A percentile compares a stretch with the other conserved stretches of the same genome.
Evolutionary conservation across 2,888 invertebrate species (phyloP).

Genomic region (Palloptera scutellata): DNA sequence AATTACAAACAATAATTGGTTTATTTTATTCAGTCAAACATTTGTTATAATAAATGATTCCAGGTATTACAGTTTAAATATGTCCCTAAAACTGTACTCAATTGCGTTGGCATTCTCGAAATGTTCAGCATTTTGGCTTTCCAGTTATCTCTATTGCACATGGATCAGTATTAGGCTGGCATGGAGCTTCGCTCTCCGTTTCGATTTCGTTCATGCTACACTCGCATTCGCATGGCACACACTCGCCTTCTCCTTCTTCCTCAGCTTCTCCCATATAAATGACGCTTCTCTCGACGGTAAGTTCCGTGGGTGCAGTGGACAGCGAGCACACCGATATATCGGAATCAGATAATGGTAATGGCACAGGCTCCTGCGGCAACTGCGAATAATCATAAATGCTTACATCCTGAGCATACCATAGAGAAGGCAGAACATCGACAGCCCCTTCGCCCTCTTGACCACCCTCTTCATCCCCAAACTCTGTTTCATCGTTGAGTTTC

Average conservation of each 20-base stretch:
- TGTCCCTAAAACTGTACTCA: too few relatives aligned
- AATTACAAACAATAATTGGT: too few relatives aligned
- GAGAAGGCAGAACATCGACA: conserved; percentile 60
- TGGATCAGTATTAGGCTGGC: conserved; percentile 44
- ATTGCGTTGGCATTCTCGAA: too few relatives aligned
- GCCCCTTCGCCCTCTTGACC: conserved; percentile 49
- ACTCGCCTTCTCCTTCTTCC: conserved; percentile 50
- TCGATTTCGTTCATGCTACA: conserved; percentile 49
- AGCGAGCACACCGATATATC: conserved; percentile 58
- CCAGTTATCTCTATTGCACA: conserved; percentile 52
- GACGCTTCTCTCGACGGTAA: conserved; percentile 40
- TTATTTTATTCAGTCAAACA: too few relatives aligned
- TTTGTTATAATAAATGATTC: too few relatives aligned
- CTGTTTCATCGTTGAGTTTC: conserved; percentile 36
- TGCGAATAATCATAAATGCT: conserved; percentile 74
- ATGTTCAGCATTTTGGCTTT: not conserved
- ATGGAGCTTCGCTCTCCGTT: conserved; percentile 44
- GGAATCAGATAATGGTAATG: conserved; percentile 73
- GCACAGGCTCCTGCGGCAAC: conserved; percentile 75
- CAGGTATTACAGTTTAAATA: too few relatives aligned
- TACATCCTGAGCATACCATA: conserved; percentile 76
- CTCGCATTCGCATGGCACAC: conserved; percentile 45
- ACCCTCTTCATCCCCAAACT: conserved; percentile 41
- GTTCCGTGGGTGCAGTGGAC: conserved; percentile 43
- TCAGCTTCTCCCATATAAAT: conserved; percentile 48